Evolutionary conservation across 2,797 vertebrate species (phyloP).

Genomic region (Alosa sapidissima): DNA sequence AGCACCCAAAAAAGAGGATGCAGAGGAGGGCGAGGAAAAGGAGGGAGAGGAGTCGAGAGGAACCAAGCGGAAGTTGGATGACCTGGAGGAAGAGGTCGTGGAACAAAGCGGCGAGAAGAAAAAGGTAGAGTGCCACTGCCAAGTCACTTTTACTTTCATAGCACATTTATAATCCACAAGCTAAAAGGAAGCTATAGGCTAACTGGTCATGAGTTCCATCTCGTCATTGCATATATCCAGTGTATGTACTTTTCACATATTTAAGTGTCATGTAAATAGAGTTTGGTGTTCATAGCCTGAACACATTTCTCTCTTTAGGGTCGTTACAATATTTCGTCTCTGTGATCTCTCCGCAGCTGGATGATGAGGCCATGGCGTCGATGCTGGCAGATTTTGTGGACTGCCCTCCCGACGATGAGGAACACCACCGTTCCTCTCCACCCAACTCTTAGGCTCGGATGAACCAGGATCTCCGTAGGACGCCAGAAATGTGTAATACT

Average conservation of each 20-base stretch:
- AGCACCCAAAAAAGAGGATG: not conserved
- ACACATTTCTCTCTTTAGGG: not conserved
- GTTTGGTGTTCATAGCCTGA: not conserved
- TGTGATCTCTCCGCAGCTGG: constrained; percentile 57
- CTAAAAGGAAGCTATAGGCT: no score
- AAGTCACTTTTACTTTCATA: no score
- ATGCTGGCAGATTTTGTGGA: constrained; percentile 91
- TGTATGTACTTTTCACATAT: no score
- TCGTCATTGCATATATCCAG: no score
- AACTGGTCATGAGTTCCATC: no score
- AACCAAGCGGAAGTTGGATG: constrained; percentile 71
- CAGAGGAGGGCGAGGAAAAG: constrained; percentile 14
- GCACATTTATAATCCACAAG: not conserved
- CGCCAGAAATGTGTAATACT: not conserved
- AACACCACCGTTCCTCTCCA: constrained; percentile 56
- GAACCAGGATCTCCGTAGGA: not conserved
- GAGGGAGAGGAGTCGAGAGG: constrained; percentile 56
- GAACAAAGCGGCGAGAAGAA: constrained; percentile 67
- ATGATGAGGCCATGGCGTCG: constrained; percentile 80
- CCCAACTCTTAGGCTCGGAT: constrained; percentile 37
- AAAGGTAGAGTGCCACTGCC: constrained; percentile 63
- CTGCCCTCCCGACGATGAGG: constrained; percentile 87
- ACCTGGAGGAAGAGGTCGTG: constrained; percentile 47
- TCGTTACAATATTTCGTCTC: not conserved
- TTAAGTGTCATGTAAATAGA: no score